Evolutionary conservation across 2,113 vertebrate species (phyloP), one percentile per base, ranked within the genome.

Genomic region (Apaloderma vittatum): DNA sequence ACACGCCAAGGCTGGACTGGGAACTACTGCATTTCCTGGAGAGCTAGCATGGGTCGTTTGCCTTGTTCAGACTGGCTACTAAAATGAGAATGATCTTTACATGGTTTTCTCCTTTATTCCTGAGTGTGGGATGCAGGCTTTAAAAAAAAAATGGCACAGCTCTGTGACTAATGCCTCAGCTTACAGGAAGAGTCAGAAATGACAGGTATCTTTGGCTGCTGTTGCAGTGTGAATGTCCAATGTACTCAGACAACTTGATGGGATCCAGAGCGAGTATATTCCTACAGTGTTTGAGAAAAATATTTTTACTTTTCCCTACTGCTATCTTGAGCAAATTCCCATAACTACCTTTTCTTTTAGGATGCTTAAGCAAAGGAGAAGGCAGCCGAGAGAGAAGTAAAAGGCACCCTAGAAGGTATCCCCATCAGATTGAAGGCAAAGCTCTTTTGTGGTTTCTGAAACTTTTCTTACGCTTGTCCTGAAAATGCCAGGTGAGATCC

Each of bases 121-220:
- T 34, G 71, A n/a, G 26, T 23, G 29, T 65, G 30, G 40, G 55
- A 77, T 80, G 34, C 34, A 65, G 26, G 13, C 26, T 76, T 45
- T 36, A 29, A 34, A 58, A 51, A 52, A 73, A 32, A 37, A 84
- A 82, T 61, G 36, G 24, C 55, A 58, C 46, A 61, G 37, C 16
- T 72, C 62, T 73, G 27, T 90, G 75, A 79, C 45, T 92, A 65
- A 72, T 62, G 57, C 54, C 61, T 75, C 66, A 59, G 20, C 37
- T 94, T 88, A 48, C 66, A 75, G 54, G 74, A 93, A 32, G 70
- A 90, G 58, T 62, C 79, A 92, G 75, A 73, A 94, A 65, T 57
- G 48, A 88, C 62, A 92, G 58, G 17, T 86, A 14, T 12, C 82
- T 85, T 59, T 93, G 72, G 71, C 88, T 83, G 24, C 67, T 8